Conservation (phyloP, 1,140 invertebrate genomes). For the Kradibia gibbosae region DNA sequence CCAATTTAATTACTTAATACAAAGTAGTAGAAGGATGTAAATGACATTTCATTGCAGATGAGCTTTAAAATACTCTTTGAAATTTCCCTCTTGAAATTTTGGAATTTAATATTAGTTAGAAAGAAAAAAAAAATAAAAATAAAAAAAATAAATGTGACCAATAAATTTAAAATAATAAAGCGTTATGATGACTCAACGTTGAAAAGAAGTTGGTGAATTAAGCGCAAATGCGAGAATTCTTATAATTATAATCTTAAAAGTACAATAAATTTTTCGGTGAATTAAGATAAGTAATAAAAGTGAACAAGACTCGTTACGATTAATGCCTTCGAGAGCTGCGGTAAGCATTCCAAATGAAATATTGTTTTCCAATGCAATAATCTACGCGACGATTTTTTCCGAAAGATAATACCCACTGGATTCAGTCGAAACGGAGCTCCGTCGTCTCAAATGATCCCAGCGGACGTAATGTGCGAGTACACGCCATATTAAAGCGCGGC, state of each 20-base stretch:
- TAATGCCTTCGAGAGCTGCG: neutral
- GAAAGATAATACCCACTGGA: neutral
- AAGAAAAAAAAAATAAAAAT: neutral
- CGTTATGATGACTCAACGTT: neutral
- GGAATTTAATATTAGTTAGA: neutral
- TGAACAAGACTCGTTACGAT: too few relatives aligned
- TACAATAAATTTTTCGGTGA: neutral
- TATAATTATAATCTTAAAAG: neutral
- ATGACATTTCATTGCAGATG: neutral
- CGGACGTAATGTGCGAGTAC: neutral
- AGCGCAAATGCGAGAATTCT: neutral
- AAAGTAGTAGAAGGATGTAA: neutral
- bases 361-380: conserved; percentile 37
- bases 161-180: too few relatives aligned
- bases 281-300: neutral
- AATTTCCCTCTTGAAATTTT: neutral
- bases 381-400: conserved; percentile 10
- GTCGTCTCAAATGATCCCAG: neutral
- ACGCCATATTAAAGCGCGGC: conserved; percentile 20
- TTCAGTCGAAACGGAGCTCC: conserved; percentile 3
- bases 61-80: neutral
- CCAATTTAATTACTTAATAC: neutral
- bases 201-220: neutral
- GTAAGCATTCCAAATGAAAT: conserved; percentile 1
- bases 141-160: neutral